Conservation (phyloP, 2,113 vertebrate genomes). For the Trinectes maculatus region DNA sequence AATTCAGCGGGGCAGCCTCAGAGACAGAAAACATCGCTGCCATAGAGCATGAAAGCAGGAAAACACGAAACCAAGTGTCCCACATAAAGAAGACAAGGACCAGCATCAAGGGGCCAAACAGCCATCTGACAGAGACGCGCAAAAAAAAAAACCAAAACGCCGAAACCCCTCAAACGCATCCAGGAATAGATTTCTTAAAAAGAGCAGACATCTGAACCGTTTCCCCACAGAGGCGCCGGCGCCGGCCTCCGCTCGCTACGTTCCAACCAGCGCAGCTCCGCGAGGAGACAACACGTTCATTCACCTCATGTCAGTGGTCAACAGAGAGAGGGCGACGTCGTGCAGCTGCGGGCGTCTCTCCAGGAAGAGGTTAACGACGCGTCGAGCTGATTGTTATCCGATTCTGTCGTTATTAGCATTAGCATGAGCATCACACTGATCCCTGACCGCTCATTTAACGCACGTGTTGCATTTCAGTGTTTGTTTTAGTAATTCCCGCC, state of each 20-base stretch:
- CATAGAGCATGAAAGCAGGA: conserved; percentile 23
- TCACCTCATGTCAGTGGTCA: conserved; percentile 9
- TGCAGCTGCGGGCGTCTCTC: conserved; percentile 3
- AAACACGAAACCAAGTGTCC: conserved; percentile 24
- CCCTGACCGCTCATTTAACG: background rate
- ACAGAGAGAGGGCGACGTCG: conserved; percentile 6
- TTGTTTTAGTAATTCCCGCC: background rate
- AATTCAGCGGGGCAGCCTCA: conserved; percentile 52
- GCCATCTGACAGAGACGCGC: conserved; percentile 1
- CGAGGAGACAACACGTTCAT: conserved; percentile 40
- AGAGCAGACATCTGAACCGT: conserved; percentile 23
- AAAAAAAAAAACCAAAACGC: conserved; percentile 3
- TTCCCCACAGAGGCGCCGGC: conserved; percentile 38
- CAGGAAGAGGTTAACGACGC: conserved; percentile 4
- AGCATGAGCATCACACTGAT: background rate
- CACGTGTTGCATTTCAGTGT: background rate
- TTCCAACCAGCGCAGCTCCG: conserved; percentile 26
- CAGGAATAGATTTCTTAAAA: conserved; percentile 39
- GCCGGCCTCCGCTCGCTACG: conserved; percentile 14
- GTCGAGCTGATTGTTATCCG: background rate
- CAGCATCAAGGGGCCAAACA: conserved; percentile 33
- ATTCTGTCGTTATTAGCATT: too few species aligned
- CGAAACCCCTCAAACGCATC: conserved; percentile 29
- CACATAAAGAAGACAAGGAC: conserved; percentile 31
- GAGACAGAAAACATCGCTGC: conserved; percentile 35